Evolutionary conservation across 1,140 invertebrate genomes (phyloP), one percentile per base, ranked within the genome.

Genomic region (Lutraria rhynchaena): DNA sequence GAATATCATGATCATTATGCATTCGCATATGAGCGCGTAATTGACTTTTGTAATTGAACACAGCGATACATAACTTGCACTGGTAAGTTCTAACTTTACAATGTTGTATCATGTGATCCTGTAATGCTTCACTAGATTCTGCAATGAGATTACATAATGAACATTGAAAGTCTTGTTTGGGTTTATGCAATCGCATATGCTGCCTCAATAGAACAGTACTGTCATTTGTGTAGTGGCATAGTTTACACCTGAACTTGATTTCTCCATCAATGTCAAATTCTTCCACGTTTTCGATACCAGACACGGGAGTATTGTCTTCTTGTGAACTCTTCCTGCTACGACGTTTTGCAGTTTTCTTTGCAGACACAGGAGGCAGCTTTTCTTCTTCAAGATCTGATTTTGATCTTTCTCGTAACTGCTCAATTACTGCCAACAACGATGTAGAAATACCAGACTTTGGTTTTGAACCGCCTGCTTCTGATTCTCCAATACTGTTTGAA

Each of bases 341-440:
- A 37, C 84, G 61, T 46, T 85, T 87, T 29, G 55, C 41, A 2
- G 41, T 31, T 57, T 85, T 85, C 58, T 87, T 86, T 22, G 41
- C 3, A n/a, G 75, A 27, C 19, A 69, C 19, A 1, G 46, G 58
- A 1, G 46, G 61, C 0, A 71, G 57, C 17, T 73, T 81, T 29
- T 87, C 84, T 46, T 87, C 84, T 27, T 90, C 90, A 44, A 82
- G 81, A 61, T 91, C 90, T n/a, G 87, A 87, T 27, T 86, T 81
- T 3, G 90, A 89, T n/a, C 88, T 60, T 78, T 92, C 89, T 55
- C 92, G 83, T 0, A 92, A 81, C 63, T 92, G 91, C 74, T 92
- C 92, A 78, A 92, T 92, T 24, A 92, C 91, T 22, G 91, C 90
- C 41, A 92, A 83, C 17, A 92, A 81, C 22, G 92, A 92, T n/a